Percentiles rank a stretch among this genome's conserved stretches.
Conservation (phyloP, 2,888 invertebrate genomes). For the Falcaria lacertinaria region DNA sequence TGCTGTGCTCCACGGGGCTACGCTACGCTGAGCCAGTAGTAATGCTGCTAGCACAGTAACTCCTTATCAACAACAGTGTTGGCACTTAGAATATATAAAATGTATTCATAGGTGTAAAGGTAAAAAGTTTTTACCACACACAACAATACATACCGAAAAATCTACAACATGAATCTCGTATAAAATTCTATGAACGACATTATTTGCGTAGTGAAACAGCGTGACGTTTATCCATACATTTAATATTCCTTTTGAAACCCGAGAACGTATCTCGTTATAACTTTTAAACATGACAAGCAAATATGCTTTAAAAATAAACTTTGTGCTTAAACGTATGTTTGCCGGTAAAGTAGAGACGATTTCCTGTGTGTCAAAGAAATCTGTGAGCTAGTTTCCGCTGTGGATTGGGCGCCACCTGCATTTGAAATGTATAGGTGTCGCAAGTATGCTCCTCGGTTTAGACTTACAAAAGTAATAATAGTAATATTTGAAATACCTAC, state of each 20-base stretch:
- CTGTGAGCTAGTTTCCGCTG: slow-evolving; percentile 28
- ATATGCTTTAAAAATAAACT: slow-evolving; percentile 3
- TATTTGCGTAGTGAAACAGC: background rate
- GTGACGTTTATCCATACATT: background rate
- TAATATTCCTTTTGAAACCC: background rate
- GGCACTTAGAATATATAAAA: too few species aligned
- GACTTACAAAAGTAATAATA: too few species aligned
- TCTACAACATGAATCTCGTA: too few species aligned
- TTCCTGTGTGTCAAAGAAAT: slow-evolving; percentile 39
- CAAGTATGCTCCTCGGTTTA: slow-evolving; percentile 29
- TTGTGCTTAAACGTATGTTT: background rate
- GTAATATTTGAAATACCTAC: too few species aligned
- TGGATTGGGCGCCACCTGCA: slow-evolving; percentile 36
- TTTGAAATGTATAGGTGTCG: slow-evolving; percentile 27
- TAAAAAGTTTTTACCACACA: too few species aligned
- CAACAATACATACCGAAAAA: too few species aligned
- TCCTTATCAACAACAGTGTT: too few species aligned
- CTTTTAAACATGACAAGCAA: slow-evolving; percentile 1
- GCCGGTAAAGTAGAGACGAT: slow-evolving; percentile 25
- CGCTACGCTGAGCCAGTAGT: too few species aligned
- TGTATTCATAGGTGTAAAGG: too few species aligned
- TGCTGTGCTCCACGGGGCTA: too few species aligned
- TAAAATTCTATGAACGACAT: too few species aligned
- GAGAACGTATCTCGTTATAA: background rate
- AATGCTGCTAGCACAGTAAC: too few species aligned